These are phyloP conservation scores for Scaptomyza montana DNA, from an alignment of 1,140 invertebrate species.

Conservation along the genomic window DNA sequence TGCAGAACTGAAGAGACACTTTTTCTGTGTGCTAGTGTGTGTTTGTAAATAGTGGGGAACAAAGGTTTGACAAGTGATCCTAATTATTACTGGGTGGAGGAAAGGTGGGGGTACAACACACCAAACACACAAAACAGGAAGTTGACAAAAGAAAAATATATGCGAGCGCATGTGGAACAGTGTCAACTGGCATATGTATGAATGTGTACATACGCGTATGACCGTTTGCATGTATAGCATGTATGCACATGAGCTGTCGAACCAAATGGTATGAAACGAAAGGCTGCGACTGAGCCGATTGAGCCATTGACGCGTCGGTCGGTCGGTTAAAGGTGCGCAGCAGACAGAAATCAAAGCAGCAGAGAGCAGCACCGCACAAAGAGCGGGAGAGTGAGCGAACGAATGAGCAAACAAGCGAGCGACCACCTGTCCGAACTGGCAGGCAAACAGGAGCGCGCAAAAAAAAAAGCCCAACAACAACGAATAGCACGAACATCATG, in stretches of 20 bases:
- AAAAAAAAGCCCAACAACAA: constrained; percentile 12
- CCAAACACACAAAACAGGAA: constrained; percentile 25
- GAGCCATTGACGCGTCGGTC: constrained; percentile 13
- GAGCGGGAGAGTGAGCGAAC: constrained; percentile 21
- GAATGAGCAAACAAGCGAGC: constrained; percentile 61
- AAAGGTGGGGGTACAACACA: neutral
- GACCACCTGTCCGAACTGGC: constrained; percentile 10
- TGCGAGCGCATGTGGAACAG: constrained; percentile 40
- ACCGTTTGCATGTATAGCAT: neutral
- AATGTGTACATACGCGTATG: neutral
- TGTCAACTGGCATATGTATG: constrained; percentile 36
- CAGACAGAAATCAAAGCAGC: constrained; percentile 33
- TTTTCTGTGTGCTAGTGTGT: constrained; percentile 5
- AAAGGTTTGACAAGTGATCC: constrained; percentile 47
- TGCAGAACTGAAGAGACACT: constrained; percentile 9
- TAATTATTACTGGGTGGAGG: constrained; percentile 43
- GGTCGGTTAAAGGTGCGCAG: constrained; percentile 43
- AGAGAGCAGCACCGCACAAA: constrained; percentile 4
- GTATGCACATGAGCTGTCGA: too few relatives aligned
- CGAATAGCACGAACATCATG: constrained; percentile 53
- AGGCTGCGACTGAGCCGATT: constrained; percentile 23
- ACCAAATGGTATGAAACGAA: constrained; percentile 37
- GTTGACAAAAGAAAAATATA: constrained; percentile 37
- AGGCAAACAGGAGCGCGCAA: constrained; percentile 40
- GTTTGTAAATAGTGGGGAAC: constrained; percentile 16